Conservation (phyloP, 2,113 vertebrate genomes). For the Puntigrus tetrazona region DNA sequence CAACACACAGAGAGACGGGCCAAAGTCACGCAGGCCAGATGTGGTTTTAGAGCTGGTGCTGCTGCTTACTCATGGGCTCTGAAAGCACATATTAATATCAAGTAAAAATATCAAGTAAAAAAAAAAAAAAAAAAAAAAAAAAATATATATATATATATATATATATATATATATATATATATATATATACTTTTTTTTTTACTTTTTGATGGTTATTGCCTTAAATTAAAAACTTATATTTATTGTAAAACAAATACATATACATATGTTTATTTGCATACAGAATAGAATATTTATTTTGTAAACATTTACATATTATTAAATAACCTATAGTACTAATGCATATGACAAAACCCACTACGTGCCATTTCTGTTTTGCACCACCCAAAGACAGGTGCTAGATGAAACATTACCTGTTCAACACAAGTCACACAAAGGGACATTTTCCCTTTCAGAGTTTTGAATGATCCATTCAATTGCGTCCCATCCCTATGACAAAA, state of each 20-base stretch:
- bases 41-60: slow-evolving; percentile 29
- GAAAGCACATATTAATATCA: background rate
- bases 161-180: too few species aligned
- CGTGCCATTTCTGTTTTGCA: background rate
- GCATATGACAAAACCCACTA: background rate
- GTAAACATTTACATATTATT: background rate
- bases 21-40: background rate
- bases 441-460: slow-evolving; percentile 86
- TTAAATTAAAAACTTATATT: background rate
- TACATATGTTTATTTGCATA: slow-evolving; percentile 69
- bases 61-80: slow-evolving; percentile 18
- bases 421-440: slow-evolving; percentile 73
- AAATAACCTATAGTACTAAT: background rate
- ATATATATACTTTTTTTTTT: too few species aligned
- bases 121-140: background rate
- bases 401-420: slow-evolving; percentile 59
- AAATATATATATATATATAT: too few species aligned
- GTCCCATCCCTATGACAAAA: slow-evolving; percentile 89
- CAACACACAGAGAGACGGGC: background rate
- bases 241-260: background rate
- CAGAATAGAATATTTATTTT: background rate
- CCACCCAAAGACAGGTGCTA: slow-evolving; percentile 19
- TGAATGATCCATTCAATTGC: slow-evolving; percentile 99
- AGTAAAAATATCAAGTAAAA: background rate
- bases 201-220: too few species aligned